These are phyloP conservation scores for Mongoloraphidia duomilia DNA, from an alignment of 2,888 invertebrate species.

Conservation along the genomic window DNA sequence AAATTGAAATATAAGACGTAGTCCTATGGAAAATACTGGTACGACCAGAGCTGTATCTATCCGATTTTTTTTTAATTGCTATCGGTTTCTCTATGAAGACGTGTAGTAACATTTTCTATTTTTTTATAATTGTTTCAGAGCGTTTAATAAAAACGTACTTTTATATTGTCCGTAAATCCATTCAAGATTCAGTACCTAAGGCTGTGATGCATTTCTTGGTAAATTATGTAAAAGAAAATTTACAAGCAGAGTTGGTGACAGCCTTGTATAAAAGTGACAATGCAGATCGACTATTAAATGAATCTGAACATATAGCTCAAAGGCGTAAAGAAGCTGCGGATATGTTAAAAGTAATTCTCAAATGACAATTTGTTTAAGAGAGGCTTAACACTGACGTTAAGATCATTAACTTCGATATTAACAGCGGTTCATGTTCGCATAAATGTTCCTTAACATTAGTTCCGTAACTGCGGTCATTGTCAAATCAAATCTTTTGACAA, in stretches of 20 bases:
- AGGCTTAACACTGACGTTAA: not conserved
- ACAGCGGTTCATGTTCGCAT: not conserved
- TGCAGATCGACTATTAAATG: constrained; percentile 81
- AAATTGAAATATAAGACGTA: no score
- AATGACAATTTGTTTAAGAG: not conserved
- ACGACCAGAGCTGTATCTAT: no score
- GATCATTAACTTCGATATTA: not conserved
- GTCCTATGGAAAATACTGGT: no score
- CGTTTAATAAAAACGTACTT: constrained; percentile 96
- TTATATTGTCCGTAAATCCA: constrained; percentile 95
- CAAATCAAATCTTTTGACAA: no score
- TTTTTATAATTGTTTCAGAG: constrained; percentile 44
- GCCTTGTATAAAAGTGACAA: constrained; percentile 95
- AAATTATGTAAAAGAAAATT: constrained; percentile 93
- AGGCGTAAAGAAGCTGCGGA: constrained; percentile 91
- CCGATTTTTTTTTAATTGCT: no score
- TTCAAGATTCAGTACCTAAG: constrained; percentile 98
- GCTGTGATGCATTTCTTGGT: constrained; percentile 99
- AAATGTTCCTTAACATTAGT: not conserved
- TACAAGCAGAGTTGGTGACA: constrained; percentile 96
- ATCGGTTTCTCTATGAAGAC: no score
- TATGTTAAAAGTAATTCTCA: constrained; percentile 72
- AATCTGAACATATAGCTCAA: constrained; percentile 95
- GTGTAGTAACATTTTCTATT: constrained; percentile 6
- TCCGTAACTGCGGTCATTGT: no score